Conservation (phyloP, 2,888 invertebrate species). For the Sesamia inferens region DNA sequence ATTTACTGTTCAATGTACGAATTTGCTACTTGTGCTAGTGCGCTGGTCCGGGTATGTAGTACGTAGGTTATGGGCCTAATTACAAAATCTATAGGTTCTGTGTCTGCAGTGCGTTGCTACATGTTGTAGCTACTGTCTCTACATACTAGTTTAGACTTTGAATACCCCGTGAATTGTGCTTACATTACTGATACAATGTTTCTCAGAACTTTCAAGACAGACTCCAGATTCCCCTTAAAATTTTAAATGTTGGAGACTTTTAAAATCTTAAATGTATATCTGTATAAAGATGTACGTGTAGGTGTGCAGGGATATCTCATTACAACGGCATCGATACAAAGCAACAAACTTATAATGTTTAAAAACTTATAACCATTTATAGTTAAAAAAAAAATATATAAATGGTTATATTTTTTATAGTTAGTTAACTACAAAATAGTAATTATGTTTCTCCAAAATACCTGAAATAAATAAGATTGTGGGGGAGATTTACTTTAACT, state of each 20-base stretch:
- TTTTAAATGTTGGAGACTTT: too few relatives aligned
- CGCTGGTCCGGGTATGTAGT: not conserved
- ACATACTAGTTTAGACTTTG: not conserved
- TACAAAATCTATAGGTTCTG: not conserved
- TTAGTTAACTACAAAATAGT: not conserved
- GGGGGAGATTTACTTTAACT: constrained; percentile 34
- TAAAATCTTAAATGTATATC: too few relatives aligned
- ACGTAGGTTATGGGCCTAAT: constrained; percentile 9
- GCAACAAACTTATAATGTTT: not conserved
- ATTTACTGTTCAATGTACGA: constrained; percentile 58
- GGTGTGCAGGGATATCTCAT: too few relatives aligned
- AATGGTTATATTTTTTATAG: too few relatives aligned
- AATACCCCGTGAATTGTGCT: too few relatives aligned
- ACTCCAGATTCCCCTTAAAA: too few relatives aligned
- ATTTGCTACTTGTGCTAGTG: constrained; percentile 47
- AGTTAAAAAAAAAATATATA: too few relatives aligned
- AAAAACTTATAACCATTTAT: not conserved
- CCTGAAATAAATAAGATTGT: constrained; percentile 10
- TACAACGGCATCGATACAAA: constrained; percentile 1
- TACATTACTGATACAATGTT: not conserved
- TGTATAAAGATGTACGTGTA: too few relatives aligned
- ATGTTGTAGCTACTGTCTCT: not conserved
- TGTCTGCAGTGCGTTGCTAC: not conserved
- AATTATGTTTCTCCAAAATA: constrained; percentile 15
- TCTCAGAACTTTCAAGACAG: not conserved